Percentiles rank a stretch among this genome's conserved stretches.
Evolutionary conservation across 2,888 invertebrate genomes (phyloP).

Genomic region (Heliconius sara): DNA sequence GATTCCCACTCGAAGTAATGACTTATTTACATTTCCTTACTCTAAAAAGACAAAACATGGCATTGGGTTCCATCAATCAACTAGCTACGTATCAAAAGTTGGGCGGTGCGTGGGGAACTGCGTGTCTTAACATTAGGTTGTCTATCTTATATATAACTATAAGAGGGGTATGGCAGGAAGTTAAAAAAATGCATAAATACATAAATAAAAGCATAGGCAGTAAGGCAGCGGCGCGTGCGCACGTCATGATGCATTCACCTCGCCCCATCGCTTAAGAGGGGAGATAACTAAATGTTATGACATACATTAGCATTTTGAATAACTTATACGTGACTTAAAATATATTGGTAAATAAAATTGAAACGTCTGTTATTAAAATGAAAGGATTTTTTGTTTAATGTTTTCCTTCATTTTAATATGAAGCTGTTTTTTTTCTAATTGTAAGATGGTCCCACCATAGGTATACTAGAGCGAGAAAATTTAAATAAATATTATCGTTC

Average conservation of each 20-base stretch:
- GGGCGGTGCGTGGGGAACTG: not conserved
- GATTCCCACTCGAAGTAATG: no score
- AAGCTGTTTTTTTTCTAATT: not conserved
- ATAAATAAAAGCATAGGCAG: not conserved
- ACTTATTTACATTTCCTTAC: no score
- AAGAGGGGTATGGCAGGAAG: not conserved
- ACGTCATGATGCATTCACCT: constrained; percentile 38
- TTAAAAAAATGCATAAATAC: not conserved
- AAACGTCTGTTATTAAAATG: not conserved
- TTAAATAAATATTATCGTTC: no score
- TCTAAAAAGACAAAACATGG: no score
- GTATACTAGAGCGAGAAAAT: no score
- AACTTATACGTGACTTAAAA: not conserved
- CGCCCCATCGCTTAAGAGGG: constrained; percentile 23
- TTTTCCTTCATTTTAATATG: not conserved
- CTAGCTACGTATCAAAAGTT: no score
- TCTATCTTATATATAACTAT: not conserved
- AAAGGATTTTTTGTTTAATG: not conserved
- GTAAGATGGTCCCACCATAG: not conserved
- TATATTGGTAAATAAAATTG: not conserved
- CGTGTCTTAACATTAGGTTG: not conserved
- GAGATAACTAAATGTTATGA: constrained; percentile 38
- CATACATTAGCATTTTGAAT: constrained; percentile 28
- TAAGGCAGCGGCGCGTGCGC: constrained; percentile 40
- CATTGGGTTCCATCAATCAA: no score